Conservation (phyloP, 2,888 invertebrate species). For the Microplitis deprimator region DNA sequence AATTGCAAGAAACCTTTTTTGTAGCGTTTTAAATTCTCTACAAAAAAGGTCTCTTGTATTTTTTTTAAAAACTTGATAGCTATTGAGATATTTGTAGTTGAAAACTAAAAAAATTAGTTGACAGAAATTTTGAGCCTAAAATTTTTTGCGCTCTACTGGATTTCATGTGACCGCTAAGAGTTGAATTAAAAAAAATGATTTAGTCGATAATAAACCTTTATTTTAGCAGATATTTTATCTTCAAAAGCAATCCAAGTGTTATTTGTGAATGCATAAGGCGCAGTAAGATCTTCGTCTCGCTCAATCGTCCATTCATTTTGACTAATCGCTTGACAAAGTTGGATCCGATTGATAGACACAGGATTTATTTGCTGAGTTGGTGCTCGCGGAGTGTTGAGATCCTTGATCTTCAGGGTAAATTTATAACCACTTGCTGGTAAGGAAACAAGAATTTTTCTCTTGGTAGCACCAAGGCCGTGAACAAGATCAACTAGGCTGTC, state of each 20-base stretch:
- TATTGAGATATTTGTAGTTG: too few species aligned
- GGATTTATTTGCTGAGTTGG: slow-evolving; percentile 76
- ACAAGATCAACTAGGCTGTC: slow-evolving; percentile 84
- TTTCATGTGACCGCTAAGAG: too few species aligned
- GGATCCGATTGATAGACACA: slow-evolving; percentile 74
- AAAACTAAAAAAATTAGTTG: slow-evolving; percentile 7
- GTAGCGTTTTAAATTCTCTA: neutral
- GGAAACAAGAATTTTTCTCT: slow-evolving; percentile 80
- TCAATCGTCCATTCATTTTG: slow-evolving; percentile 82
- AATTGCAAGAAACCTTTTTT: neutral
- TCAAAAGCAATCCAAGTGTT: slow-evolving; percentile 84
- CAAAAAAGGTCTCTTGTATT: too few species aligned
- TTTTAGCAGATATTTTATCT: slow-evolving; percentile 80
- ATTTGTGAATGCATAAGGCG: slow-evolving; percentile 83
- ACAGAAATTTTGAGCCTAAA: too few species aligned
- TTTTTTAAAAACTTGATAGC: too few species aligned
- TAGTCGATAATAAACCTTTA: slow-evolving; percentile 73
- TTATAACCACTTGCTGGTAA: slow-evolving; percentile 80
- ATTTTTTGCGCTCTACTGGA: too few species aligned
- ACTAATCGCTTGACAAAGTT: slow-evolving; percentile 72
- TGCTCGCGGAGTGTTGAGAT: slow-evolving; percentile 81
- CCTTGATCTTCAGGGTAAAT: slow-evolving; percentile 78
- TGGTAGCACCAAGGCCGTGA: slow-evolving; percentile 80
- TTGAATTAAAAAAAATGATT: neutral
- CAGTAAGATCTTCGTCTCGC: slow-evolving; percentile 84